Evolutionary conservation across 1,140 invertebrate species (phyloP), one percentile per base, ranked within the genome.

Genomic region (Spodoptera litura): DNA sequence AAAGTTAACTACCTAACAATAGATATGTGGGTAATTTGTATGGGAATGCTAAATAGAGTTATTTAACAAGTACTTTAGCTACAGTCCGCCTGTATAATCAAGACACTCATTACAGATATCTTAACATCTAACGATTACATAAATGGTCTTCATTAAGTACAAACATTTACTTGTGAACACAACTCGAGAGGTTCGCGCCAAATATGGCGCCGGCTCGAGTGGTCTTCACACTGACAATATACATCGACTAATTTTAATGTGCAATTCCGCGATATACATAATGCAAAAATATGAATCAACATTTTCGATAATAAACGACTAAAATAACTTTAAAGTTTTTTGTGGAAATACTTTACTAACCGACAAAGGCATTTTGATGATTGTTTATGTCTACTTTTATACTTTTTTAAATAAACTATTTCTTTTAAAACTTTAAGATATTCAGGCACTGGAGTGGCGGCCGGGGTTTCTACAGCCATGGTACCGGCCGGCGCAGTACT

Each of bases 41-140:
- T 58, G 70, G 53, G 70, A 72, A 72, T 70, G 66, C 66, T 70
- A 70, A 70, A 56, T 71, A 31, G 59, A 75, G 59, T 64, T 51
- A 59, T 56, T 58, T 27, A 62, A 68, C 55, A 72, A 72, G 66
- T 53, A 82, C 49, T 80, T 82, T 85, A 89, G 83, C 85, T 86
- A 89, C 89, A 87, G 84, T 75, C 75, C 52, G 70, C 77, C 87
- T 79, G 80, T 62, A 53, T 83, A 80, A 75, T 81, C 73, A 84
- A 89, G 84, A 91, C 88, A 89, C 86, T 85, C 82, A 85, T 84
- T 88, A 88, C 80, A 85, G 59, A 75, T 53, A 75, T 38, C 73
- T 75, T 75, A 84, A 81, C 77, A 85, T 31, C 77, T 75, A 75
- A 87, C 55, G 81, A 78, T 83, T 85, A 88, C 79, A 86, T 80